Conservation (phyloP, 2,797 vertebrate genomes). For the Halcyon leucocephala region DNA sequence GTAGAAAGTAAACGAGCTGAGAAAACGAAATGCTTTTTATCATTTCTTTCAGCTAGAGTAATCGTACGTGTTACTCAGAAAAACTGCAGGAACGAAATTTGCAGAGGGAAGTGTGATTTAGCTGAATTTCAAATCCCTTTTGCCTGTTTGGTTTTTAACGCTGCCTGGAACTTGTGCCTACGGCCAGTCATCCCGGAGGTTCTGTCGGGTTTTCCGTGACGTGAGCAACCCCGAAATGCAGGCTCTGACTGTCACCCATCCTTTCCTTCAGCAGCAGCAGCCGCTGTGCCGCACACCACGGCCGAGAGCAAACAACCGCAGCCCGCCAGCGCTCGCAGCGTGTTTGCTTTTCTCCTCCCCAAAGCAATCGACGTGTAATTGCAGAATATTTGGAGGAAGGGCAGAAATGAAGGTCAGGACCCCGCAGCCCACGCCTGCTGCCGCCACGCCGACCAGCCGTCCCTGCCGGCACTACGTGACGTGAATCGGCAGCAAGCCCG, state of each 20-base stretch:
- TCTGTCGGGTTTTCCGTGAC: background rate
- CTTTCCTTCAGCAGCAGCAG: background rate
- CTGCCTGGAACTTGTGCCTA: background rate
- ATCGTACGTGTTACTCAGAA: background rate
- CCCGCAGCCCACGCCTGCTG: background rate
- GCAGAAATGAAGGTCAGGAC: conserved; percentile 51
- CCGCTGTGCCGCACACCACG: background rate
- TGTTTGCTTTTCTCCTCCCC: conserved; percentile 25
- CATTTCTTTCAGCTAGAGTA: conserved; percentile 53
- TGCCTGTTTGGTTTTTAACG: background rate
- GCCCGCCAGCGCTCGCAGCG: accelerated
- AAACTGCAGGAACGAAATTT: conserved; percentile 39
- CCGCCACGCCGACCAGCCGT: background rate
- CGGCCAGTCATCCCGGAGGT: background rate
- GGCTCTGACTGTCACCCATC: background rate
- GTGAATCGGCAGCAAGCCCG: background rate
- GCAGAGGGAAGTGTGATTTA: background rate
- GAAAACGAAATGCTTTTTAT: conserved; percentile 45
- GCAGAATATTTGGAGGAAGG: conserved; percentile 23
- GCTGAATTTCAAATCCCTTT: background rate
- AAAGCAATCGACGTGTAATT: background rate
- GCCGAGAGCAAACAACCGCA: background rate
- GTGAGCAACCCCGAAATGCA: background rate
- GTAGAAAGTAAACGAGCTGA: conserved; percentile 59
- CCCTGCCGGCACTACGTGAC: background rate